Base-by-base conservation (phyloP, 37 sponge, comb jelly and placozoan genomes). In the Lycopodina hypogea region DNA sequence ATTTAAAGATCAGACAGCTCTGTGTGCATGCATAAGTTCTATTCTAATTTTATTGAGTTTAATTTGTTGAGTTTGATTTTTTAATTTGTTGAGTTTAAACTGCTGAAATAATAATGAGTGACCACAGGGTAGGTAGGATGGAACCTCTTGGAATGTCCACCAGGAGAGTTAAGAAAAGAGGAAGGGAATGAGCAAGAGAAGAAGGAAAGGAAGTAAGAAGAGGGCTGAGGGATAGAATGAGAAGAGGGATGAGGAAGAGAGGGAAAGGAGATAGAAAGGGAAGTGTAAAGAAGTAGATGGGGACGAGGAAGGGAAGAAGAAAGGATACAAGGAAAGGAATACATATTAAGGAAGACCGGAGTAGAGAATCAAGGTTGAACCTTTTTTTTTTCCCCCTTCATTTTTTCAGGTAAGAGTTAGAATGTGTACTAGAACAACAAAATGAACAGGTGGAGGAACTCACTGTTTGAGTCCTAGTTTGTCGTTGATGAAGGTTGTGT, bases 401-500 rank as follows among this genome's bases (percentile, higher is more conserved):
- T 18, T 11, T 52, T 52, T 11, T 52, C 15, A 15, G 53, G 15
- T 18, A 26, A 24, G 21, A 58, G 59, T 18, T 58, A 26, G 59
- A 19, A 19, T 3, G 59, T 4, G 59, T 6, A 32, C 3, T 4
- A 2, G 6, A 7, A 66, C 8, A 34, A 36, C 35, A 2, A 32
- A 3, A 21, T 4, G 11, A 15, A 66, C 30, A 59, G 26, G 24
- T 28, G 8, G 7, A 32, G 30, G 67, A 15, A 70, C 70, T 42
- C 42, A 70, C 70, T 24, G 42, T 35, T 40, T 70, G 42, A 70
- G 70, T 21, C 70, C 70, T 24, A 42, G 2, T 42, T 41, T 70
- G 70, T 70, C 70, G 22, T 70, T 24, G 26, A 70, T 22, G 70
- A 70, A 70, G 22, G 70, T 23, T 22, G 45, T 42, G n/a, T 70